Conservation (phyloP, 2,797 vertebrate species). For the Acanthopagrus latus region DNA sequence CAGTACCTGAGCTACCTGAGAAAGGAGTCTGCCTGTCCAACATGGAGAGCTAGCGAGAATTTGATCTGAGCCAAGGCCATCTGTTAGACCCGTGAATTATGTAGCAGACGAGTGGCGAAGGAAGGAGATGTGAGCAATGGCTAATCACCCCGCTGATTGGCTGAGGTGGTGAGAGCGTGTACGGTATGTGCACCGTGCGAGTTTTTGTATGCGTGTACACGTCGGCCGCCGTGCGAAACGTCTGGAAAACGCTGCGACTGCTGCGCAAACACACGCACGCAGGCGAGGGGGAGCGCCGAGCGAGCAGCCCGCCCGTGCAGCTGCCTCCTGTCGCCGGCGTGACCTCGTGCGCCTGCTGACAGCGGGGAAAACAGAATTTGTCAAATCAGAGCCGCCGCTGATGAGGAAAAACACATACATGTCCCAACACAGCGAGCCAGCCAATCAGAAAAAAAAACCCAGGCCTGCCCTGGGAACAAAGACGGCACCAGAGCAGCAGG, state of each 20-base stretch:
- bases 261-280: constrained; percentile 19
- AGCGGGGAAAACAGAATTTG: constrained; percentile 81
- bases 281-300: neutral
- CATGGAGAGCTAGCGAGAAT: constrained; percentile 35
- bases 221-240: constrained; percentile 21
- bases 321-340: constrained; percentile 62
- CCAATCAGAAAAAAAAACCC: constrained; percentile 58
- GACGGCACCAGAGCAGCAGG: constrained; percentile 40
- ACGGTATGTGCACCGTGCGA: neutral
- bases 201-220: constrained; percentile 1
- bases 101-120: constrained; percentile 42
- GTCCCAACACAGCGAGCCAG: constrained; percentile 53
- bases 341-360: constrained; percentile 57
- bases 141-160: constrained; percentile 68
- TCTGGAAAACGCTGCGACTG: constrained; percentile 39
- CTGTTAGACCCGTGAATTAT: constrained; percentile 71
- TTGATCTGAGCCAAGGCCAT: constrained; percentile 53
- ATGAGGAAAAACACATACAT: constrained; percentile 80
- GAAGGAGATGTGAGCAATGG: constrained; percentile 54
- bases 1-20: constrained; percentile 31
- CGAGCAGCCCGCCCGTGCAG: constrained; percentile 47
- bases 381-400: constrained; percentile 74
- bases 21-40: constrained; percentile 17
- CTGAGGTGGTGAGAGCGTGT: constrained; percentile 5
- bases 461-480: constrained; percentile 64